Conservation (phyloP, 2,888 invertebrate genomes). For the Temnothorax ravouxi region DNA sequence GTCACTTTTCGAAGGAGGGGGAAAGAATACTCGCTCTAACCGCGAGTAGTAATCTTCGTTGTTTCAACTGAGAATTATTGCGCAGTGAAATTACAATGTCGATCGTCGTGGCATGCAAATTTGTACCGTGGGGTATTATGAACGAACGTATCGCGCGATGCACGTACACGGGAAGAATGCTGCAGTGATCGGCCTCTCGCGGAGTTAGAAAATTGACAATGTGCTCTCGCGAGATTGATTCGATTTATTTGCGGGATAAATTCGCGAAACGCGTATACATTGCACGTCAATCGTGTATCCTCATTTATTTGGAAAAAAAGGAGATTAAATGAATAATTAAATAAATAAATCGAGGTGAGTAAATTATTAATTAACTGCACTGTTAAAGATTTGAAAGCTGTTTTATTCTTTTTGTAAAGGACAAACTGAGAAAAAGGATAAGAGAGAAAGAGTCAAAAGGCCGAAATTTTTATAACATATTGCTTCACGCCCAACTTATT, state of each 20-base stretch:
- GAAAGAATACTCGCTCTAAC: slow-evolving; percentile 56
- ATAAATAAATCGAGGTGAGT: neutral
- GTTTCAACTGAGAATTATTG: slow-evolving; percentile 57
- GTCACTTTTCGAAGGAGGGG: slow-evolving; percentile 67
- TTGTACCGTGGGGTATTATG: slow-evolving; percentile 43
- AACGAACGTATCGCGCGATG: slow-evolving; percentile 15
- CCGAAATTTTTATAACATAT: neutral
- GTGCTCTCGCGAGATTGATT: neutral
- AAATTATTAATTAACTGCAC: neutral
- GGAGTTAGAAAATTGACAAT: slow-evolving; percentile 34
- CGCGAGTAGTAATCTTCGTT: slow-evolving; percentile 57
- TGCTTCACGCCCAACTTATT: neutral
- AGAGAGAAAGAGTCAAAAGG: neutral
- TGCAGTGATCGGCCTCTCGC: slow-evolving; percentile 27
- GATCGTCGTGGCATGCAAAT: slow-evolving; percentile 49
- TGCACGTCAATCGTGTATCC: neutral
- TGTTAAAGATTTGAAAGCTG: neutral
- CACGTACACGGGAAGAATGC: slow-evolving; percentile 19
- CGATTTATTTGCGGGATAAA: slow-evolving; percentile 9
- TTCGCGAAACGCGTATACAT: neutral
- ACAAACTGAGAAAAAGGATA: neutral
- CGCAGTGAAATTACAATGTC: slow-evolving; percentile 54
- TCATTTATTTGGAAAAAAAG: neutral
- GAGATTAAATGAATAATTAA: neutral
- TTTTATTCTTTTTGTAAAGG: neutral